Percentiles rank a stretch among this genome's conserved stretches.
Conservation (phyloP, 1,140 invertebrate species). For the Macrosteles quadrilineatus region DNA sequence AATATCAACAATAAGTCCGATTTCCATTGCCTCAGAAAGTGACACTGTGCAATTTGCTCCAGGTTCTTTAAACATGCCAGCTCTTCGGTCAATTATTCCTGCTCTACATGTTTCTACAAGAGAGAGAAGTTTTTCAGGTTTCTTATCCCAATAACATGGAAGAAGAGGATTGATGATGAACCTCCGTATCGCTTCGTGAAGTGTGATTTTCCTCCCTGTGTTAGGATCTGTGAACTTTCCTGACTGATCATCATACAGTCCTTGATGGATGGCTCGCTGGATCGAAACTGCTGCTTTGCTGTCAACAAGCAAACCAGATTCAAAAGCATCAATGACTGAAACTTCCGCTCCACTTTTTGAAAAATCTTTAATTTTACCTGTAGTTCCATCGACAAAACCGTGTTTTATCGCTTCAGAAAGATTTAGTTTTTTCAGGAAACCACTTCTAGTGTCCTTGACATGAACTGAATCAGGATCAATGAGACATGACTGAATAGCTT, state of each 20-base stretch:
- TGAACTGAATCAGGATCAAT: conserved; percentile 82
- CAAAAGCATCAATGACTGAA: conserved; percentile 76
- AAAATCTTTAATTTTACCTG: conserved; percentile 70
- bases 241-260: conserved; percentile 75
- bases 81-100: conserved; percentile 79
- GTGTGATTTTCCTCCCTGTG: conserved; percentile 71
- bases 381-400: conserved; percentile 72
- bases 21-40: conserved; percentile 69
- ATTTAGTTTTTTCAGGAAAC: conserved; percentile 72
- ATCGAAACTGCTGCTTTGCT: conserved; percentile 79
- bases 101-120: conserved; percentile 76
- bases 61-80: conserved; percentile 75
- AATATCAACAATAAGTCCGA: conserved; percentile 81
- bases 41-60: conserved; percentile 64
- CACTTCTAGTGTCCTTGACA: conserved; percentile 77
- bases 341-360: conserved; percentile 63
- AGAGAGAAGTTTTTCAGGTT: conserved; percentile 65
- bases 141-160: conserved; percentile 78
- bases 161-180: conserved; percentile 76
- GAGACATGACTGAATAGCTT: conserved; percentile 72
- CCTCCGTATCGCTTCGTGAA: conserved; percentile 81
- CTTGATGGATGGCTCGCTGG: conserved; percentile 84
- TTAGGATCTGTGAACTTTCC: conserved; percentile 82
- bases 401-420: conserved; percentile 73
- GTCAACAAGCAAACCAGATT: conserved; percentile 77